These are phyloP conservation scores for Chiloscyllium punctatum DNA, from an alignment of 2,797 vertebrate genomes.

Conservation along the genomic window DNA sequence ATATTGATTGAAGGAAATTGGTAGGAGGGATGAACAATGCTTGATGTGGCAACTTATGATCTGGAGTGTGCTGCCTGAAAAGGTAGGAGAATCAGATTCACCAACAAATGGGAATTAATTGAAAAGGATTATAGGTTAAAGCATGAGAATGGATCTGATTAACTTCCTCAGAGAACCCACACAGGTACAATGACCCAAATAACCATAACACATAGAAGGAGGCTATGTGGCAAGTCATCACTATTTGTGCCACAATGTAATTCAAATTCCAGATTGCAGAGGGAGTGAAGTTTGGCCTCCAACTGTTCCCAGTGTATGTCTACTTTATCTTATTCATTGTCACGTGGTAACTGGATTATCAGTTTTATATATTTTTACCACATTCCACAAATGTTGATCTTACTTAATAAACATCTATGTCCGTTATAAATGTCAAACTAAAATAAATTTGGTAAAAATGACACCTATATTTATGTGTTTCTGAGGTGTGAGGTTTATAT, in stretches of 20 bases:
- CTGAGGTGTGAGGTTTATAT: background rate
- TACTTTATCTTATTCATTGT: background rate
- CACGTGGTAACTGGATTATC: background rate
- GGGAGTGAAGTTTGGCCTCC: background rate
- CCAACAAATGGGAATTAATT: background rate
- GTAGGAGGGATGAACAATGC: background rate
- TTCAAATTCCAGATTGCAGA: background rate
- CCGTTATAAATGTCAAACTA: constrained; percentile 14
- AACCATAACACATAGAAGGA: no score
- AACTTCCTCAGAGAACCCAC: background rate
- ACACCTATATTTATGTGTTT: background rate
- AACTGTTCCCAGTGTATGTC: background rate
- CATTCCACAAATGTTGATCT: background rate
- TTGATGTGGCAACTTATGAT: background rate
- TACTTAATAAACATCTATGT: background rate
- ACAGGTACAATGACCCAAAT: background rate
- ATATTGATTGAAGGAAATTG: background rate
- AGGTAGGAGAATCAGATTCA: background rate
- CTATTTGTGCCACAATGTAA: background rate
- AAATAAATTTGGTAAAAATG: background rate
- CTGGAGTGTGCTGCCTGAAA: background rate
- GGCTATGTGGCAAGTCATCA: background rate
- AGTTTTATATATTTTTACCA: background rate
- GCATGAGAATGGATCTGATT: background rate
- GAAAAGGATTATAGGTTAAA: no score